These are phyloP conservation scores for Tetramorium bicarinatum DNA, from an alignment of 2,888 invertebrate genomes.

Conservation along the genomic window DNA sequence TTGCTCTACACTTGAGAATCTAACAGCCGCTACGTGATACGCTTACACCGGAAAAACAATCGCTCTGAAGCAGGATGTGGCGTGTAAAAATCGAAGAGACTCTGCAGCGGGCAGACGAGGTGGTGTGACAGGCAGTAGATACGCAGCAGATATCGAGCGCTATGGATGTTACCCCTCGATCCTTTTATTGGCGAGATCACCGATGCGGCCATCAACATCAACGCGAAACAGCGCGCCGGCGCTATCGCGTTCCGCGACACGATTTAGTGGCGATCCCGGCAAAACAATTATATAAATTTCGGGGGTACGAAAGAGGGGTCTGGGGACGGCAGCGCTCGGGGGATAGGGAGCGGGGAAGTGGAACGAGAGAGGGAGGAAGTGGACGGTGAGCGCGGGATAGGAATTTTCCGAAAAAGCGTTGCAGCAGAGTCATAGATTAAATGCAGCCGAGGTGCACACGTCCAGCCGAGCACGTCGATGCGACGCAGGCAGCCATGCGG, in stretches of 20 bases:
- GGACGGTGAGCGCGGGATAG: slow-evolving; percentile 56
- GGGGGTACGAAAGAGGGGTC: slow-evolving; percentile 45
- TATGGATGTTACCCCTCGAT: slow-evolving; percentile 72
- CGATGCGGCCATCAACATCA: slow-evolving; percentile 83
- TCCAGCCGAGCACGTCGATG: slow-evolving; percentile 69
- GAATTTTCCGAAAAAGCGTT: slow-evolving; percentile 84
- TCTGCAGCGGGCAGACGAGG: slow-evolving; percentile 8
- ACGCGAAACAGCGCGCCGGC: slow-evolving; percentile 77
- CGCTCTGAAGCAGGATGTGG: slow-evolving; percentile 49
- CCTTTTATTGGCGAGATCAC: slow-evolving; percentile 82
- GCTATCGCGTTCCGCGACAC: slow-evolving; percentile 77
- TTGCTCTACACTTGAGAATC: slow-evolving; percentile 27
- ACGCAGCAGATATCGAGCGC: slow-evolving; percentile 62
- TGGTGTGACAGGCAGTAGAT: slow-evolving; percentile 54
- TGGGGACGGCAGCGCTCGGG: slow-evolving; percentile 11
- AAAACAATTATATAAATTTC: slow-evolving; percentile 86
- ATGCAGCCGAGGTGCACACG: slow-evolving; percentile 79
- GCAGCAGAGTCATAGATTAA: slow-evolving; percentile 83
- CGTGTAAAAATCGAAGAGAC: slow-evolving; percentile 52
- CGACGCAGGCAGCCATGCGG: slow-evolving; percentile 68
- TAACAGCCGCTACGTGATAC: background rate
- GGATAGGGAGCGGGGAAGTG: background rate
- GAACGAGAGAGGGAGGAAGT: slow-evolving; percentile 2
- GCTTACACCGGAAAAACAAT: slow-evolving; percentile 29
- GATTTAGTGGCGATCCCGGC: slow-evolving; percentile 84